These are phyloP conservation scores for Smittia sp. DNA, from an alignment of 2,888 invertebrate species.

Conservation along the genomic window DNA sequence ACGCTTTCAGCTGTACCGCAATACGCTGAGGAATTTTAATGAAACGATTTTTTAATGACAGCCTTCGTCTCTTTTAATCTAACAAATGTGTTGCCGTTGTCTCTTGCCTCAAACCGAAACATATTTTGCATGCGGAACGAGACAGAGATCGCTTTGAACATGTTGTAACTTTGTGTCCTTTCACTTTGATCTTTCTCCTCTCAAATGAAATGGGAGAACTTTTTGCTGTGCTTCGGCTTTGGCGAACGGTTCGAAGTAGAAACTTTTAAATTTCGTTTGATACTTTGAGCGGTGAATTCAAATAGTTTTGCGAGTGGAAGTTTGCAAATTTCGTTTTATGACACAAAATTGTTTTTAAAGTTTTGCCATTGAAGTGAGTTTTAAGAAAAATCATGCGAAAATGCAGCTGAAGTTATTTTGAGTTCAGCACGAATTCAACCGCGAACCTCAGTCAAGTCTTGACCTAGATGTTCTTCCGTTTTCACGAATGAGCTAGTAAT, in stretches of 20 bases:
- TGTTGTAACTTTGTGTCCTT: slow-evolving; percentile 36
- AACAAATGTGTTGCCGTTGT: slow-evolving; percentile 21
- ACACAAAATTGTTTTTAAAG: too few relatives aligned
- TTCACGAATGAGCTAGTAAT: too few relatives aligned
- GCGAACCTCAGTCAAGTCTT: too few relatives aligned
- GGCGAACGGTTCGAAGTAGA: neutral
- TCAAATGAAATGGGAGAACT: neutral
- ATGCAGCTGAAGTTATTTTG: neutral
- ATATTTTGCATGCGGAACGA: slow-evolving; percentile 29
- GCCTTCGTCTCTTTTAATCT: slow-evolving; percentile 23
- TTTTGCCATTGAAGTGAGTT: neutral
- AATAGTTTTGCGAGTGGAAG: neutral
- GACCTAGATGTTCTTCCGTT: too few relatives aligned
- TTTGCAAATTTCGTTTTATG: too few relatives aligned
- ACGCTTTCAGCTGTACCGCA: neutral
- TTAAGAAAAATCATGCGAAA: neutral
- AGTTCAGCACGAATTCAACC: neutral
- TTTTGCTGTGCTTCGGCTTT: slow-evolving; percentile 7
- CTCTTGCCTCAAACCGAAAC: neutral
- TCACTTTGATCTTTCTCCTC: slow-evolving; percentile 32
- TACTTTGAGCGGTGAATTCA: neutral
- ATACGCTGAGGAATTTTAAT: slow-evolving; percentile 17
- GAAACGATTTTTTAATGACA: neutral
- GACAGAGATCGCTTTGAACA: slow-evolving; percentile 3
- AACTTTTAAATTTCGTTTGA: neutral